These are phyloP conservation scores for Buphagus erythrorhynchus DNA, from an alignment of 2,797 vertebrate species.

Conservation along the genomic window DNA sequence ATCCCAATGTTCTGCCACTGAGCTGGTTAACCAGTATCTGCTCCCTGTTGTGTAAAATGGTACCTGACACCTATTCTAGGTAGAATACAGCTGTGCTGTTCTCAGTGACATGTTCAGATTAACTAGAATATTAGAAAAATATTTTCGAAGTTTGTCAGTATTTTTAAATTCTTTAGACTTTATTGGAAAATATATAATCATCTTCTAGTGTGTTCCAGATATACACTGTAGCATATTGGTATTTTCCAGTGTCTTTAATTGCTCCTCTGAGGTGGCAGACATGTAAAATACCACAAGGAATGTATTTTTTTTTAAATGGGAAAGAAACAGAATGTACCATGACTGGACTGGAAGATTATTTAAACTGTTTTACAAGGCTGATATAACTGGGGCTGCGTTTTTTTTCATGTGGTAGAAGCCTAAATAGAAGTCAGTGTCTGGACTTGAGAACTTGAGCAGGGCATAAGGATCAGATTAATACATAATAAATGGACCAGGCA, in stretches of 20 bases:
- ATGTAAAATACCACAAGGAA: not conserved
- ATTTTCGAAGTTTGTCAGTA: not conserved
- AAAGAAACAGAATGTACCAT: not conserved
- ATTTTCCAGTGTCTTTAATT: not conserved
- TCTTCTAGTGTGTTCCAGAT: not conserved
- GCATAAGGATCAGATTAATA: not conserved
- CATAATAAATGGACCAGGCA: not conserved
- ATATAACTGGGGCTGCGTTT: not conserved
- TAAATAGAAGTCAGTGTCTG: not conserved
- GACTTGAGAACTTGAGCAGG: not conserved
- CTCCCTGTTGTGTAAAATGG: not conserved
- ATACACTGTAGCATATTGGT: not conserved
- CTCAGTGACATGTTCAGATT: accelerated
- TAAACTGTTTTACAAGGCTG: not conserved
- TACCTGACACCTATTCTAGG: not conserved
- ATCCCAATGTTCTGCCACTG: not conserved
- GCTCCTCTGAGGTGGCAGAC: not conserved
- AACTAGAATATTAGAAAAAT: not conserved
- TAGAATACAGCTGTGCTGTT: not conserved
- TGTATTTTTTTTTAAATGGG: not conserved
- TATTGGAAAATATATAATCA: not conserved
- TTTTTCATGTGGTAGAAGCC: not conserved
- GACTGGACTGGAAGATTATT: not conserved
- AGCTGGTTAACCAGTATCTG: not conserved
- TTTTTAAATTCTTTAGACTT: not conserved